phyloP scores from a whole-genome alignment of 2,888 invertebrate genomes.

The Diplolepis rosae region DNA sequence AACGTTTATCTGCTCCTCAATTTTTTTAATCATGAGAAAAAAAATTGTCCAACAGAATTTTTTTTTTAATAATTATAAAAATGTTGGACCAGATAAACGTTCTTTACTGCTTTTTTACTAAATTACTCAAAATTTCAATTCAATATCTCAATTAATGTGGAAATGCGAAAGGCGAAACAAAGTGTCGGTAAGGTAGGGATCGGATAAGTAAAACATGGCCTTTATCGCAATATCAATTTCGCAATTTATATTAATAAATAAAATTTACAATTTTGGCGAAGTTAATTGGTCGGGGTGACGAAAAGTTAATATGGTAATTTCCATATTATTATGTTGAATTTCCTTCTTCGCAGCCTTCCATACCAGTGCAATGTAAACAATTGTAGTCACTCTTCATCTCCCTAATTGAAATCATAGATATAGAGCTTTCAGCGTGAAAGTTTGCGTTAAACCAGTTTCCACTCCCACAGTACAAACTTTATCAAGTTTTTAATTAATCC shows the following conservation, averaged over 20 bases:
- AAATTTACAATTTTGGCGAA: not conserved
- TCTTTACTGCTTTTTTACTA: no score
- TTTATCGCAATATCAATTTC: no score
- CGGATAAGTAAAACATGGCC: no score
- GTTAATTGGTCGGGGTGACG: not conserved
- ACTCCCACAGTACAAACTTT: not conserved
- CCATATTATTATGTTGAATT: not conserved
- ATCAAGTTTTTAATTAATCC: not conserved
- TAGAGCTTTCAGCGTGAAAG: not conserved
- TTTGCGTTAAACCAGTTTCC: not conserved
- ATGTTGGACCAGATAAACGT: no score
- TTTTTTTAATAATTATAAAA: no score
- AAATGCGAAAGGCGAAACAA: no score
- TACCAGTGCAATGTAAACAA: not conserved
- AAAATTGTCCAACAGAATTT: no score
- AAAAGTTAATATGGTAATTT: not conserved
- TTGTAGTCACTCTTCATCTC: not conserved
- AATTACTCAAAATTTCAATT: no score
- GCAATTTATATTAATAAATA: not conserved
- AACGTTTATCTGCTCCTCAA: no score
- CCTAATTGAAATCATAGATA: not conserved
- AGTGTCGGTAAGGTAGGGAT: no score
- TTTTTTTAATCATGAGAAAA: no score
- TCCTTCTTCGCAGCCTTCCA: not conserved
- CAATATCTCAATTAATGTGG: no score